phyloP scores from a whole-genome alignment of 2,888 invertebrate genomes.

The Apoda limacodes region DNA sequence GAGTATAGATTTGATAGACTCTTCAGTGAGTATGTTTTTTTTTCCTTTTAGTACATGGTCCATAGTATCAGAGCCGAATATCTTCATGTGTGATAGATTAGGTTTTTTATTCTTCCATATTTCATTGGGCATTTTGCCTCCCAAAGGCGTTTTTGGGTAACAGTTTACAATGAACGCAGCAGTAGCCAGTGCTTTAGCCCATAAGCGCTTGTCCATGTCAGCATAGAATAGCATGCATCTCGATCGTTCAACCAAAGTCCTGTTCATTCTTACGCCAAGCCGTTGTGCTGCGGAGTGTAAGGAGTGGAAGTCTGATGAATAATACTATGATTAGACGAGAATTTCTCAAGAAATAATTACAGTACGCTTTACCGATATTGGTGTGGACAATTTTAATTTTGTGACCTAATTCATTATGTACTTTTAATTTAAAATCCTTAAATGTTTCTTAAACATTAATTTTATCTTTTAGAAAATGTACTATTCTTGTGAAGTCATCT shows the following conservation, averaged over 20 bases:
- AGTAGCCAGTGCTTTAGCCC: too few species aligned
- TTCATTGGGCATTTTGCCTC: too few species aligned
- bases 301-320: conserved; percentile 8
- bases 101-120: too few species aligned
- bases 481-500: conserved; percentile 15
- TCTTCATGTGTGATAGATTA: too few species aligned
- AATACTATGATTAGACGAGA: conserved; percentile 6
- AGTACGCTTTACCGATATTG: conserved; percentile 9
- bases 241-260: conserved; percentile 8
- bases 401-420: conserved; percentile 4
- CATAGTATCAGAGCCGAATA: too few species aligned
- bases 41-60: too few species aligned
- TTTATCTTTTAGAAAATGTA: conserved; percentile 7
- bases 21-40: not conserved
- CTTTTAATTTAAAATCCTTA: conserved; percentile 4
- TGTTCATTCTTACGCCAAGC: conserved; percentile 9
- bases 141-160: too few species aligned
- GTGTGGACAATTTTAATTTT: conserved; percentile 6
- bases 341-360: conserved; percentile 1
- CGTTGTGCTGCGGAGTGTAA: conserved; percentile 11
- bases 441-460: conserved; percentile 2
- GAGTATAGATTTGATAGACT: not conserved
- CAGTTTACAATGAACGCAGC: too few species aligned
- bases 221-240: conserved; percentile 13
- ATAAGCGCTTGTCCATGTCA: too few species aligned